phyloP scores from a whole-genome alignment of 2,888 invertebrate species.

The Allolobophora icterica region DNA sequence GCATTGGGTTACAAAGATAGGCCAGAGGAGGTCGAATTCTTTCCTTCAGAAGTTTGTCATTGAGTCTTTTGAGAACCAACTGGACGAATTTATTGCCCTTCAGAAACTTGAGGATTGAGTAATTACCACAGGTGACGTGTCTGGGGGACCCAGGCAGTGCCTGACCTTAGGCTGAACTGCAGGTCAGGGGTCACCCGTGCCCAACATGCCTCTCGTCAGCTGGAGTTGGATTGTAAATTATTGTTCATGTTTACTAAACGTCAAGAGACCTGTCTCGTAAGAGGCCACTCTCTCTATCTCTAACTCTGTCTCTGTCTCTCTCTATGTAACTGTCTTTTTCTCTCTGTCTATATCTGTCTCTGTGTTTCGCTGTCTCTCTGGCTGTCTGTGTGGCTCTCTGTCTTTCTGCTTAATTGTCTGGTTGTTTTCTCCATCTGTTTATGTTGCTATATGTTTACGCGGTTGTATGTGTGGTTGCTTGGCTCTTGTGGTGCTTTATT shows the following conservation, averaged over 20 bases:
- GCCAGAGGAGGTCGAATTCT: background rate
- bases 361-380: background rate
- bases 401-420: background rate
- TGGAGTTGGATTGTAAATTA: background rate
- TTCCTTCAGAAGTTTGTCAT: background rate
- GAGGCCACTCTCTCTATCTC: background rate
- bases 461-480: no score
- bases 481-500: no score
- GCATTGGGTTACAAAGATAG: background rate
- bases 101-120: background rate
- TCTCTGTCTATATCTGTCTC: background rate
- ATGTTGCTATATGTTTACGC: background rate
- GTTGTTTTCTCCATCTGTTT: background rate
- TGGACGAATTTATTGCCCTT: background rate
- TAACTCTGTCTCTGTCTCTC: no score
- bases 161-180: background rate
- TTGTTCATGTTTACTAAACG: background rate
- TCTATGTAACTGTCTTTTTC: background rate
- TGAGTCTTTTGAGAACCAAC: background rate
- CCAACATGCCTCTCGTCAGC: background rate
- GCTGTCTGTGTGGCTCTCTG: background rate
- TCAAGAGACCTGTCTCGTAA: background rate
- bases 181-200: constrained; percentile 17
- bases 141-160: background rate
- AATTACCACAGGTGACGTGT: constrained; percentile 5